Evolutionary conservation across 2,113 vertebrate genomes (phyloP).

Genomic region (Neomonachus schauinslandi): DNA sequence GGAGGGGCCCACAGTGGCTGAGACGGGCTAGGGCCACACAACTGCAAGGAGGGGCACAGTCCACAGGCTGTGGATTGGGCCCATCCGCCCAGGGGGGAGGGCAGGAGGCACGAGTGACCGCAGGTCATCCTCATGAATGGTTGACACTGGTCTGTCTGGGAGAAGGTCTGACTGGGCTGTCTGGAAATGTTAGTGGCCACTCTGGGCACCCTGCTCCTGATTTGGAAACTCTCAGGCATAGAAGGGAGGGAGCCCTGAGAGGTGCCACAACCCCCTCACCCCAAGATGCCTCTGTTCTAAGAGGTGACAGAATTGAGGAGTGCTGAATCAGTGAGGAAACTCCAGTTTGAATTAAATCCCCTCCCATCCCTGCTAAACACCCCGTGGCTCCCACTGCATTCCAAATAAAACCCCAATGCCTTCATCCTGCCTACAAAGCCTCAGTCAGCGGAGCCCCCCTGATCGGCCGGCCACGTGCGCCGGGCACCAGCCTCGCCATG

Average conservation of each 20-base stretch:
- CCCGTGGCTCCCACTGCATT: neutral
- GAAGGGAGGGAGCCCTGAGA: neutral
- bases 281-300: neutral
- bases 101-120: neutral
- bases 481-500: too few relatives aligned
- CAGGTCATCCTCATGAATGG: constrained; percentile 55
- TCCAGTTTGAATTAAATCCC: neutral
- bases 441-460: neutral
- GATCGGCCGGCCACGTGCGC: neutral
- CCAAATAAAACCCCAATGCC: neutral
- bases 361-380: neutral
- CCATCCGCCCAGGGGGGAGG: neutral
- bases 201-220: neutral
- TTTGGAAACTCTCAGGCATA: neutral
- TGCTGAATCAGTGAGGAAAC: neutral
- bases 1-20: neutral
- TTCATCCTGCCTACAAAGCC: fast-evolving
- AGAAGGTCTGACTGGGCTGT: constrained; percentile 55
- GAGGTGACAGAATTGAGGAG: neutral
- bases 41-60: neutral
- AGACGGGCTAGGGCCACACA: neutral
- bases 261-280: neutral
- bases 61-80: neutral
- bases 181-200: neutral
- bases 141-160: constrained; percentile 69